Evolutionary conservation across 1,140 invertebrate genomes (phyloP).

Genomic region (Drosophila sturtevanti): DNA sequence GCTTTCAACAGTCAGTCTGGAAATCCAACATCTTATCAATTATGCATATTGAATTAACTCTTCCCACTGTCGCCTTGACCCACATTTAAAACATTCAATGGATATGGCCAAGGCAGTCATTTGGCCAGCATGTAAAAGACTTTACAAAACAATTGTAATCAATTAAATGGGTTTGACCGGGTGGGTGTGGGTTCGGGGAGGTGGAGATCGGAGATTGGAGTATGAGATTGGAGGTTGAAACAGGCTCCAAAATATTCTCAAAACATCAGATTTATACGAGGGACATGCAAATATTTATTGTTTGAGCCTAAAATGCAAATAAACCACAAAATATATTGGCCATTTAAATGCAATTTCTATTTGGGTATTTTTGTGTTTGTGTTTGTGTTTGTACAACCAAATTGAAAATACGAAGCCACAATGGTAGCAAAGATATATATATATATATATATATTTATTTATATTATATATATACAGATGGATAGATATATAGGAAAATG

Average conservation of each 20-base stretch:
- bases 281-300: slow-evolving; percentile 19
- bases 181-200: not conserved
- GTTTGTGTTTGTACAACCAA: slow-evolving; percentile 66
- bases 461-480: not conserved
- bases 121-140: slow-evolving; percentile 2
- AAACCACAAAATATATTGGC: slow-evolving; percentile 47
- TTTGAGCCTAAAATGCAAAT: slow-evolving; percentile 52
- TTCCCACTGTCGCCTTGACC: slow-evolving; percentile 11
- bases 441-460: slow-evolving; percentile 10
- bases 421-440: slow-evolving; percentile 39
- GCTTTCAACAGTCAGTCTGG: not conserved
- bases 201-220: too few relatives aligned
- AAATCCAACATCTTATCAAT: slow-evolving; percentile 5
- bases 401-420: slow-evolving; percentile 53
- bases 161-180: slow-evolving; percentile 49
- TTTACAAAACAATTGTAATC: slow-evolving; percentile 49
- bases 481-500: not conserved
- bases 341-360: slow-evolving; percentile 68
- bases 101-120: slow-evolving; percentile 1
- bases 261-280: slow-evolving; percentile 43
- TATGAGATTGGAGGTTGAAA: too few relatives aligned
- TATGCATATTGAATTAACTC: slow-evolving; percentile 18
- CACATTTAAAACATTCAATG: not conserved
- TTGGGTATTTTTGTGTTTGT: slow-evolving; percentile 60
- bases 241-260: slow-evolving; percentile 24